Conservation (phyloP, 1,140 invertebrate species). For the Coboldia fuscipes region DNA sequence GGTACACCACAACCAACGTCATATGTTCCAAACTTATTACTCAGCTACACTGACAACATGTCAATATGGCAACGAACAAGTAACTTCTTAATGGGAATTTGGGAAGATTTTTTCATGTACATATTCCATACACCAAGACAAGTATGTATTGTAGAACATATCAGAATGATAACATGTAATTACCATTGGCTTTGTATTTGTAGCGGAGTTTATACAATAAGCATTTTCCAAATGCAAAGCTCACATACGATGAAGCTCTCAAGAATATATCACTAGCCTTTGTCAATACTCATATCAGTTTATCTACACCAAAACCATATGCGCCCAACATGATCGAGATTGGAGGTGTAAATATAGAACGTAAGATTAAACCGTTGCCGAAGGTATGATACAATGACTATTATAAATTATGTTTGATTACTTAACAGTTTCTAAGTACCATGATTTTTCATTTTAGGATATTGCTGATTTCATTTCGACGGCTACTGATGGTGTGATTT, state of each 20-base stretch:
- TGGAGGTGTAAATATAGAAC: constrained; percentile 28
- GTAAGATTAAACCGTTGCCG: constrained; percentile 23
- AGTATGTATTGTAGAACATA: constrained; percentile 7
- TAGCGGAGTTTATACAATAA: too few relatives aligned
- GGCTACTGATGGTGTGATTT: constrained; percentile 28
- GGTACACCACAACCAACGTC: constrained; percentile 18
- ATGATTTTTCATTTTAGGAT: constrained; percentile 21
- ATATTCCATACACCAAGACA: constrained; percentile 12
- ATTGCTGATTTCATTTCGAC: constrained; percentile 24
- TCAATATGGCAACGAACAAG: constrained; percentile 19
- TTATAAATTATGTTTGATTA: too few relatives aligned
- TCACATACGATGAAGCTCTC: constrained; percentile 9
- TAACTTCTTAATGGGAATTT: constrained; percentile 13
- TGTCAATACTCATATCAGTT: constrained; percentile 29
- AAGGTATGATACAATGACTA: constrained; percentile 11
- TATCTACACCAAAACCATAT: constrained; percentile 26
- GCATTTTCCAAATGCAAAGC: constrained; percentile 15
- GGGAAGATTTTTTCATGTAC: constrained; percentile 3
- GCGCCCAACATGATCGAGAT: constrained; percentile 26
- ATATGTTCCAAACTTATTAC: constrained; percentile 15
- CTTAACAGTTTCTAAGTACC: too few relatives aligned
- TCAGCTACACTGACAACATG: constrained; percentile 18
- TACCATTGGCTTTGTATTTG: too few relatives aligned
- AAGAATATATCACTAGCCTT: constrained; percentile 25
- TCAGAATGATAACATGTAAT: too few relatives aligned